Percentiles rank a stretch among this genome's conserved stretches.
phyloP scores from a whole-genome alignment of 1,140 invertebrate species.

The Condylostylus longicornis region DNA sequence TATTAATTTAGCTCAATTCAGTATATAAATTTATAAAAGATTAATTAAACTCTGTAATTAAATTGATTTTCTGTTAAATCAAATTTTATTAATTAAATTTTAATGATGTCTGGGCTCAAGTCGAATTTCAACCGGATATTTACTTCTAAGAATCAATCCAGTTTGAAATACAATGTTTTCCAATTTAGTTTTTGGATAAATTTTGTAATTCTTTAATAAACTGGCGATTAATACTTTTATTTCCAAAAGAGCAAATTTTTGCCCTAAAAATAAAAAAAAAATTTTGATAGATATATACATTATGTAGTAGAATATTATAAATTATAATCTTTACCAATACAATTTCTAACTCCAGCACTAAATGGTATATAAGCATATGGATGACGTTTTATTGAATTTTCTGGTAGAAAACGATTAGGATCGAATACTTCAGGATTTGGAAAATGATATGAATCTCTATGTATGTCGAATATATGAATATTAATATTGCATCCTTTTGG shows the following conservation, averaged over 20 bases:
- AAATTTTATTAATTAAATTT: no score
- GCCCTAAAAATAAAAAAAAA: no score
- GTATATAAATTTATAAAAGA: no score
- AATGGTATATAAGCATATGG: conserved; percentile 46
- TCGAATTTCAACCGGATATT: conserved; percentile 4
- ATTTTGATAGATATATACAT: no score
- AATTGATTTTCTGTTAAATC: no score
- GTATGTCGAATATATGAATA: conserved; percentile 38
- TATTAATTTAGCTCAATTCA: no score
- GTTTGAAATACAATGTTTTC: conserved; percentile 14
- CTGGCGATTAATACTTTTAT: conserved; percentile 31
- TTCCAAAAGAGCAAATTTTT: conserved; percentile 35
- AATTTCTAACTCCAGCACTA: conserved; percentile 26
- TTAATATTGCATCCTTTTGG: conserved; percentile 34
- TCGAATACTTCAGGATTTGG: conserved; percentile 56
- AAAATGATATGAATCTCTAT: conserved; percentile 43
- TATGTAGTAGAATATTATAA: no score
- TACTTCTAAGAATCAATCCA: conserved; percentile 17
- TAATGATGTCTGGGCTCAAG: no score
- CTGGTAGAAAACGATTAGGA: conserved; percentile 56
- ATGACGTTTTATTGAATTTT: conserved; percentile 38
- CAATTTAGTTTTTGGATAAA: conserved; percentile 17
- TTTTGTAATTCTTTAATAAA: conserved; percentile 23
- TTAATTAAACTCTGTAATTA: no score
- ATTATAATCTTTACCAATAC: conserved; percentile 24